These are phyloP conservation scores for Congeria kusceri DNA, from an alignment of 2,888 invertebrate species.

Conservation along the genomic window DNA sequence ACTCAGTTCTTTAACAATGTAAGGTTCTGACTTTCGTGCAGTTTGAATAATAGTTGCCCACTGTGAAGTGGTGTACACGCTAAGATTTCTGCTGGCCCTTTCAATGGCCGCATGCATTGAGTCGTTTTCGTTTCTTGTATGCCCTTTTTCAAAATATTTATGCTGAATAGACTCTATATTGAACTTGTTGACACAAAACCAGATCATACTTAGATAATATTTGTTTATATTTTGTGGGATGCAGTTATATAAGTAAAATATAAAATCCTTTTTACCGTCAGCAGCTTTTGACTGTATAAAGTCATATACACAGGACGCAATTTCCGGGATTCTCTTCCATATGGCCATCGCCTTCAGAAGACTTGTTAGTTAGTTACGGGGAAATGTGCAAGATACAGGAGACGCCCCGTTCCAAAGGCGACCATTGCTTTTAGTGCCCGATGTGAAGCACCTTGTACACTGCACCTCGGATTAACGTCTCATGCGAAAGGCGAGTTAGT, in stretches of 20 bases:
- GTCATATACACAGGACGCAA: constrained; percentile 27
- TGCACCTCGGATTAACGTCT: no score
- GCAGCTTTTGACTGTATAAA: constrained; percentile 9
- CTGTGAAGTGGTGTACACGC: constrained; percentile 34
- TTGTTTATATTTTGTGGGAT: constrained; percentile 41
- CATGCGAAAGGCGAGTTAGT: no score
- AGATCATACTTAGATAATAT: constrained; percentile 35
- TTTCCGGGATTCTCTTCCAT: no score
- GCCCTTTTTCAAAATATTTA: constrained; percentile 43
- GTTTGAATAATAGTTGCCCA: constrained; percentile 40
- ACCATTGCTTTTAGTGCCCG: no score
- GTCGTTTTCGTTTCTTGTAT: constrained; percentile 43
- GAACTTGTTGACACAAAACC: constrained; percentile 39
- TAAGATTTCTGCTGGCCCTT: constrained; percentile 19
- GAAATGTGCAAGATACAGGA: no score
- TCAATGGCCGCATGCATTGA: constrained; percentile 42
- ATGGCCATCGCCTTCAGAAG: no score
- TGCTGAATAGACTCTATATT: constrained; percentile 19
- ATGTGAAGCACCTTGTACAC: no score
- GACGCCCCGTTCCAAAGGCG: no score
- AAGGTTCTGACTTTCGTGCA: constrained; percentile 26
- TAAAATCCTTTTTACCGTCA: background rate
- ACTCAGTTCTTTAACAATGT: constrained; percentile 42
- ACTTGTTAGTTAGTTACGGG: no score
- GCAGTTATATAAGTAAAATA: constrained; percentile 29